Evolutionary conservation across 1,140 invertebrate genomes (phyloP).

Genomic region (silkworm (Bombyx mori)): DNA sequence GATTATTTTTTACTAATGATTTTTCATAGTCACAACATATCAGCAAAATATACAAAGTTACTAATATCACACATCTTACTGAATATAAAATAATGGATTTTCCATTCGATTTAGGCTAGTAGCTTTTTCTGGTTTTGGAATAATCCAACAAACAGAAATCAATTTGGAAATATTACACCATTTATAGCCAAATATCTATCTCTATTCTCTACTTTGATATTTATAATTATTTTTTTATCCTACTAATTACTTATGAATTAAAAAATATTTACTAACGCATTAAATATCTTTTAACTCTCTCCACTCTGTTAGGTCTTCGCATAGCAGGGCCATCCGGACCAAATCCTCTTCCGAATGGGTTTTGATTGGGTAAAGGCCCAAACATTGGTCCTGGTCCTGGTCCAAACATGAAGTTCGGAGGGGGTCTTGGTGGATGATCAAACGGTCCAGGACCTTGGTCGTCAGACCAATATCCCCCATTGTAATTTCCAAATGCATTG

Average conservation of each 20-base stretch:
- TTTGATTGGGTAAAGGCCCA: background rate
- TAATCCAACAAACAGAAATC: too few relatives aligned
- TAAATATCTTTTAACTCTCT: slow-evolving; percentile 6
- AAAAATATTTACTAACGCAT: slow-evolving; percentile 12
- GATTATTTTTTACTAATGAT: too few relatives aligned
- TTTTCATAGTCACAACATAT: too few relatives aligned
- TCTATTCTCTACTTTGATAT: background rate
- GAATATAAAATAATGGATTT: background rate
- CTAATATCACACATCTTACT: too few relatives aligned
- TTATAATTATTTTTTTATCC: too few relatives aligned
- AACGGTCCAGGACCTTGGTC: slow-evolving; percentile 17
- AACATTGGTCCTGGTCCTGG: slow-evolving; percentile 9
- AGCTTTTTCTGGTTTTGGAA: too few relatives aligned
- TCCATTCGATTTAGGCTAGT: too few relatives aligned
- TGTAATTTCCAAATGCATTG: slow-evolving; percentile 46
- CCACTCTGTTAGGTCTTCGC: slow-evolving; percentile 2
- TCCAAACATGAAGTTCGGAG: slow-evolving; percentile 3
- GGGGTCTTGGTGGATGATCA: slow-evolving; percentile 20
- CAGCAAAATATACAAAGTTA: too few relatives aligned
- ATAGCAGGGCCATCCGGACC: slow-evolving; percentile 29
- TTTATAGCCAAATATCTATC: too few relatives aligned
- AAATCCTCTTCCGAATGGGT: slow-evolving; percentile 25
- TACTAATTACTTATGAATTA: background rate
- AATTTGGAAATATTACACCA: too few relatives aligned
- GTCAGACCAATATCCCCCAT: slow-evolving; percentile 27